Evolutionary conservation across 2,797 vertebrate species (phyloP), one percentile per base, ranked within the genome.

Genomic region (Helostoma temminkii): DNA sequence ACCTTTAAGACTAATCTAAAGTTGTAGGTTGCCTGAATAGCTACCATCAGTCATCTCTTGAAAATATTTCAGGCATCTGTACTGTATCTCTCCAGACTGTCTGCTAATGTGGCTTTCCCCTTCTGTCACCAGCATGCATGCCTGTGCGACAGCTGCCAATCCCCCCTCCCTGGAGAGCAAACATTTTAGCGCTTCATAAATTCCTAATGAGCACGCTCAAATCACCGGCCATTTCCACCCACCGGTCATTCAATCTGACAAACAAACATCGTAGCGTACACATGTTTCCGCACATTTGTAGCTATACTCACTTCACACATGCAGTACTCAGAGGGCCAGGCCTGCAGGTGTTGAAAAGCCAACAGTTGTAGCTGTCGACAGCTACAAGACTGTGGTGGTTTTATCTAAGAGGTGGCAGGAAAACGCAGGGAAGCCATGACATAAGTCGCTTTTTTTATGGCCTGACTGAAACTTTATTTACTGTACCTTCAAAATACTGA

Each of bases 151-250:
- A 90, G 91, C 92, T 91, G 92, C 90, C 90, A 92, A 86, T 92
- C 90, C 91, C 81, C 37, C 60, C 74, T 90, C 89, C 89, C 88
- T 2, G 1, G 87, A 90, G 90, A 90, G 87, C 79, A 81, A 89
- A 86, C 90, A 88, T 92, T 92, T 92, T 91, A 93, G 90, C 84
- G 84, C 91, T 90, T 91, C 88, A 92, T 93, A 90, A 92, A 93
- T 92, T 92, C 90, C 88, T 92, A 92, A 93, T 91, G 90, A 93
- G 86, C 78, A 46, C 60, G 61, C 85, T 92, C 87, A 71, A 92
- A 90, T 89, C 89, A 86, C 88, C 78, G 77, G 84, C 88, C 82
- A 86, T 89, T 91, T 91, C 88, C 85, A 85, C 75, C 80, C 81
- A 79, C 86, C 26, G 85, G 77, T 87, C 76, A 79, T 76, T 88